Evolutionary conservation across 1,140 invertebrate species (phyloP), one percentile per base, ranked within the genome.

Genomic region (Drosophila sp.): DNA sequence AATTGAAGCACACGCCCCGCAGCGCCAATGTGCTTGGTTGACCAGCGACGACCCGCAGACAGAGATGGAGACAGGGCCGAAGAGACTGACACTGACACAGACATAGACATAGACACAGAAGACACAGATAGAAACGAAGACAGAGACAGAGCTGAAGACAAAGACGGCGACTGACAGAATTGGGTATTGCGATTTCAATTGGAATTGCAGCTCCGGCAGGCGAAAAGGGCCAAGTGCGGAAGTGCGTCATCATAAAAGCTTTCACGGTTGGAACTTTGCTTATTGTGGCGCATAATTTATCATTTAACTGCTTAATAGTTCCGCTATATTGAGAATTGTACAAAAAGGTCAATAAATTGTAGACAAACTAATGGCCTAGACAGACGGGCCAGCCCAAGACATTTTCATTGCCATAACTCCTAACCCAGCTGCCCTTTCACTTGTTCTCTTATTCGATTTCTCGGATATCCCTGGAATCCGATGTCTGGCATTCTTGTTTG

Each of bases 221-320:
- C 21, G n/a, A 21, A 21, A 21, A 2, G 21, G 21, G 21, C 21
- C 21, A 57, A 43, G 36, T 51, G 56, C 83, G 83, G 83, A 89
- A 89, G 83, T 89, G 83, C 83, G 83, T 89, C 83, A 89, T 89
- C 83, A 89, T 89, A 89, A 89, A 89, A 80, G 83, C 83, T 89
- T 89, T 89, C 83, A 89, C 76, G 69, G 83, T 63, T 45, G 71
- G 54, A 59, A 65, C 56, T 63, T 76, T 69, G 77, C 74, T 86
- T 86, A 86, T 86, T 89, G 83, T 69, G 79, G 76, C 82, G 82
- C 83, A 89, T 89, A 89, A 89, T 89, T 89, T 89, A 89, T 89
- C 83, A 89, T 89, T 89, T 89, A 89, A 89, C 83, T 89, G 83
- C 80, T 83, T 89, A 89, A 89, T 89, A 89, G 83, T 89, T 89